Base-by-base conservation (phyloP, 2,888 invertebrate species). In the Diploptera punctata region DNA sequence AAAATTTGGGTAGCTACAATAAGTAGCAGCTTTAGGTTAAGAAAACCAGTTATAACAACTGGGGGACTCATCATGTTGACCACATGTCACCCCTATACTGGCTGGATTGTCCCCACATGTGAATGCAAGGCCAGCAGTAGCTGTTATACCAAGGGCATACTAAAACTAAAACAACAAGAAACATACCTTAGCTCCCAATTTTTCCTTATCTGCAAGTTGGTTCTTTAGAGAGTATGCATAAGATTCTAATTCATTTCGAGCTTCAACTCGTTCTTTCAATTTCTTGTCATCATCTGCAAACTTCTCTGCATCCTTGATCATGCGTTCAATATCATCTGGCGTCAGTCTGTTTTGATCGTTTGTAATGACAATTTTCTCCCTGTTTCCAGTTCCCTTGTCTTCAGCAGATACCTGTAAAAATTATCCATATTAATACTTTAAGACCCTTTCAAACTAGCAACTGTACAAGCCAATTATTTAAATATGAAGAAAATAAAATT, bases 271-370 rank as follows among this genome's bases (percentile, higher is more conserved):
- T 84, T 98, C 97, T 85, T 97, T 97, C 77, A 97, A 86, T 84
- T 96, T 97, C 87, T 98, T 98, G 85, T 99, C 99, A 77, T 99
- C 99, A 80, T 99, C 99, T 19, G 98, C 97, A 85, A 98, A 99
- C 84, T 95, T 96, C 86, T 99, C 99, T 0, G 99, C 98, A 81
- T 99, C 99, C 84, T 95, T 95, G 83, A 99, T 98, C 99, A 99
- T 99, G 75, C 97, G 89, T 81, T 99, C 98, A 78, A 99, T 99
- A 80, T 99, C 99, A 78, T 99, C 99, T 3, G 98, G 98, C 16
- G 97, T 97, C 75, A 99, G 84, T 76, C 98, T 88, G 85, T 98
- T 98, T 83, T 98, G 97, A 81, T 99, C 99, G 81, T 99, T 99
- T 78, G 98, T 98, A 82, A 99, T 99, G 74, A 97, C 97, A 81